Percentiles rank a stretch among this genome's conserved stretches.
These are phyloP conservation scores for Nicator chloris DNA, from an alignment of 2,113 vertebrate species.

Conservation along the genomic window DNA sequence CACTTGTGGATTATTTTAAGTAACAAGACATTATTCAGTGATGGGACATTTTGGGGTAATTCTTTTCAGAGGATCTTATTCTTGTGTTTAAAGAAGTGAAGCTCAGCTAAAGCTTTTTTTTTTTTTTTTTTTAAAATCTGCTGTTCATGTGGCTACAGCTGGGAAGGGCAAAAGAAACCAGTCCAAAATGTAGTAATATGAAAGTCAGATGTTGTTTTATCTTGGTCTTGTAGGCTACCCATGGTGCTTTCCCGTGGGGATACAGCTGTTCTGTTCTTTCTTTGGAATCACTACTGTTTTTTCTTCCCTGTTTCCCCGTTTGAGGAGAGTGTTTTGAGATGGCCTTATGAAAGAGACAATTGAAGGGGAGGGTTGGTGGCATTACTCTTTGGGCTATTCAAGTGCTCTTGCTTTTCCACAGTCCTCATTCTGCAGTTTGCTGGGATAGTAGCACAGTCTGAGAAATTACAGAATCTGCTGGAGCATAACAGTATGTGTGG, in stretches of 20 bases:
- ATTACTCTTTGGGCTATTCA: background rate
- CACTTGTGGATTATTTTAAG: background rate
- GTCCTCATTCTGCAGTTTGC: background rate
- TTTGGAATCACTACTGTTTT: background rate
- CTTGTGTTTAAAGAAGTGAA: background rate
- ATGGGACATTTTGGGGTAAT: background rate
- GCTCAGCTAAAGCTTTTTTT: background rate
- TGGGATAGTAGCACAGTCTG: background rate
- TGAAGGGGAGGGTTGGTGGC: background rate
- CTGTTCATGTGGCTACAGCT: background rate
- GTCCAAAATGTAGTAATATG: background rate
- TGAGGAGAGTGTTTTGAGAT: background rate
- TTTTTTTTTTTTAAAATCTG: background rate
- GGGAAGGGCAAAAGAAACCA: background rate
- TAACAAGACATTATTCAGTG: background rate
- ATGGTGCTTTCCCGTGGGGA: background rate
- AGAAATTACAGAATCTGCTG: background rate
- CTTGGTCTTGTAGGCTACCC: background rate
- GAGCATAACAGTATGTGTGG: background rate
- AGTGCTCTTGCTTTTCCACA: background rate
- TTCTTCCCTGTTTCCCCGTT: background rate
- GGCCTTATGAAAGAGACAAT: background rate
- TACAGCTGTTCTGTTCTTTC: background rate
- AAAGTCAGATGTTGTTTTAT: background rate
- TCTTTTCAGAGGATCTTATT: background rate